These are phyloP conservation scores for Burhinus oedicnemus DNA, from an alignment of 2,113 vertebrate genomes.

Conservation along the genomic window DNA sequence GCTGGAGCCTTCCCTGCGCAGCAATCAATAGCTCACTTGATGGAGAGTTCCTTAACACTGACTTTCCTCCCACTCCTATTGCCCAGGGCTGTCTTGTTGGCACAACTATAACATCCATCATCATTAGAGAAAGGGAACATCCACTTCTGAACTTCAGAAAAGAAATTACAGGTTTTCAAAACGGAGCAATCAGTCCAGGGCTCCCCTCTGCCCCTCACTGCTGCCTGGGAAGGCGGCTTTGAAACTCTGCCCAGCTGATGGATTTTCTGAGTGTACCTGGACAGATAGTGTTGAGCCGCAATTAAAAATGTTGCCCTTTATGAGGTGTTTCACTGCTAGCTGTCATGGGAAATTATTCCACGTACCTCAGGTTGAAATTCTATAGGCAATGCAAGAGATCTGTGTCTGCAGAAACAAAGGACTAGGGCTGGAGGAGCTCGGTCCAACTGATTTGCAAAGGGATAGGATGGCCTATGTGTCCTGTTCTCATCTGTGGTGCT, in stretches of 20 bases:
- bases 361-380: neutral
- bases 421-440: neutral
- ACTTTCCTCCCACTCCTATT: neutral
- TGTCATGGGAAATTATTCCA: neutral
- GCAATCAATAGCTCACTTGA: neutral
- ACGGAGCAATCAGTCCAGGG: fast-evolving
- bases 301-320: neutral
- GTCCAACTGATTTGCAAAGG: neutral
- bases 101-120: neutral
- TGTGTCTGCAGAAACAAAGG: neutral
- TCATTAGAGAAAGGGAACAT: fast-evolving
- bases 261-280: neutral
- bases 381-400: fast-evolving
- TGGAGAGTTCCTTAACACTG: neutral
- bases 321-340: neutral
- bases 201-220: neutral
- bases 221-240: neutral
- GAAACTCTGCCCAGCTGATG: neutral
- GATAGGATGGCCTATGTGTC: fast-evolving
- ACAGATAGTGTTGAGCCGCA: neutral
- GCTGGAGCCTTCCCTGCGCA: neutral
- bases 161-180: neutral
- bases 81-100: neutral
- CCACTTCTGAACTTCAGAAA: neutral
- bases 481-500: neutral